phyloP scores from a whole-genome alignment of 2,888 invertebrate species.

The Operophtera brumata region DNA sequence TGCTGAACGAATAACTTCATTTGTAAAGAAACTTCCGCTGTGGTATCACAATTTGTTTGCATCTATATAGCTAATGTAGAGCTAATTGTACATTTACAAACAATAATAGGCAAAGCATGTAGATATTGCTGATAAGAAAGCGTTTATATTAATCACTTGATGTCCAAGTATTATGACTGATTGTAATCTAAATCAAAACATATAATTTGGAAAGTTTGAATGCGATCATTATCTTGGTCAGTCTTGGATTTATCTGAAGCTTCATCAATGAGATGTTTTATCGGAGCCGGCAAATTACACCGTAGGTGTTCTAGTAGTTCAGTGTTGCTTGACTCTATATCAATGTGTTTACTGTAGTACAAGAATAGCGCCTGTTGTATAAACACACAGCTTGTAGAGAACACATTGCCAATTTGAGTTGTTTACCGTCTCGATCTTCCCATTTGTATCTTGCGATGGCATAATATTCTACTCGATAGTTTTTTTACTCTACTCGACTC shows the following conservation, averaged over 20 bases:
- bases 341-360: not conserved
- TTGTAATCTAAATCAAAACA: constrained; percentile 25
- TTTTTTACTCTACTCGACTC: no score
- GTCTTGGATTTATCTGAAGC: not conserved
- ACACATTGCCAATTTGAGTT: not conserved
- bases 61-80: no score
- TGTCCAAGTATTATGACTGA: constrained; percentile 31
- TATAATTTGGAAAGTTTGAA: not conserved
- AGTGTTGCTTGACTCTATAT: not conserved
- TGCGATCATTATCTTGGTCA: not conserved
- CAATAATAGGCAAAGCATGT: constrained; percentile 12
- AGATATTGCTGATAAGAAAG: constrained; percentile 27
- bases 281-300: no score
- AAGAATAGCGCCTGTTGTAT: not conserved
- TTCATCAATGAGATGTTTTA: not conserved
- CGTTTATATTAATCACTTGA: constrained; percentile 29
- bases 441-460: not conserved
- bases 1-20: no score
- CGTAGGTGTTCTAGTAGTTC: no score
- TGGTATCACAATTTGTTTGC: no score
- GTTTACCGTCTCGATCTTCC: not conserved
- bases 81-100: not conserved
- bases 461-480: no score
- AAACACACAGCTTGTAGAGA: not conserved
- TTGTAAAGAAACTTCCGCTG: no score